Percentiles rank a stretch among this genome's conserved stretches.
Evolutionary conservation across 2,888 invertebrate species (phyloP).

Genomic region (Athripsodes cinereus): DNA sequence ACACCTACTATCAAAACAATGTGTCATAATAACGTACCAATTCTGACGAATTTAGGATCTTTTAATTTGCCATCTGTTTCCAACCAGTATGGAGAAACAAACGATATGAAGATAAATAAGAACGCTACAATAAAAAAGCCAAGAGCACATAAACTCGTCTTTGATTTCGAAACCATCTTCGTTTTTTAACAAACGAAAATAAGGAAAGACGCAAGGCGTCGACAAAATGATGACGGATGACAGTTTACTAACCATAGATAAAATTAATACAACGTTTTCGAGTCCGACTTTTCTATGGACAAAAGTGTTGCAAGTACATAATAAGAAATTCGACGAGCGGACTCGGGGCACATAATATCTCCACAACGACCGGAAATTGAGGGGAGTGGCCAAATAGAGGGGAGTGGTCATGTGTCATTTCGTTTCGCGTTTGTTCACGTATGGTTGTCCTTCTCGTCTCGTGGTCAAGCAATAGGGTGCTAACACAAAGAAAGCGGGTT

Average conservation of each 20-base stretch:
- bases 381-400: too few species aligned
- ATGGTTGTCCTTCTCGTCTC: too few species aligned
- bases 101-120: constrained; percentile 70
- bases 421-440: too few species aligned
- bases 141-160: constrained; percentile 59
- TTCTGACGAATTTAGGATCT: constrained; percentile 72
- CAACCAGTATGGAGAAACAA: constrained; percentile 84
- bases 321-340: too few species aligned
- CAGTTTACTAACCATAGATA: not conserved
- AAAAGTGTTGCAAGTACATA: too few species aligned
- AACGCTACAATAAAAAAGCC: constrained; percentile 61
- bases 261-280: not conserved
- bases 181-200: not conserved
- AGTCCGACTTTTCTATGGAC: too few species aligned
- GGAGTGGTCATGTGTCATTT: too few species aligned
- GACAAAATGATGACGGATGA: not conserved
- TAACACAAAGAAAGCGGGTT: too few species aligned
- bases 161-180: constrained; percentile 56
- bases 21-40: constrained; percentile 56
- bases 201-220: not conserved
- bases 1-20: constrained; percentile 20
- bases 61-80: constrained; percentile 71
- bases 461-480: too few species aligned
- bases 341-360: too few species aligned
- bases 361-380: too few species aligned